Conservation (phyloP, 2,797 vertebrate genomes). For the Rhyacichthys aspro region DNA sequence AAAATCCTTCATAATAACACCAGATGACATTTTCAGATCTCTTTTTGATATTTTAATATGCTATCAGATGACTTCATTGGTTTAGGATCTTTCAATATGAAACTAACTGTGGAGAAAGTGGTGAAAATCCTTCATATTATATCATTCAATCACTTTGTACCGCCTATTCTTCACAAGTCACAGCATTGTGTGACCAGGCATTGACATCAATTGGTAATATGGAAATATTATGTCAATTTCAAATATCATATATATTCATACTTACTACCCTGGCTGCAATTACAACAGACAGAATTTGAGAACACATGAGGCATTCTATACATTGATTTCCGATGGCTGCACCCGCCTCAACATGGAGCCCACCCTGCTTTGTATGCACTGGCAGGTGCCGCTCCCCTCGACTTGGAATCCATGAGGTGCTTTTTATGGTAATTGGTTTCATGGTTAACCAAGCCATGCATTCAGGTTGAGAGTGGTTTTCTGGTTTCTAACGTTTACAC, state of each 20-base stretch:
- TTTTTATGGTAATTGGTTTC: conserved; percentile 61
- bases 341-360: conserved; percentile 10
- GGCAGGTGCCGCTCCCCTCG: conserved; percentile 18
- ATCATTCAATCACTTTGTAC: too few species aligned
- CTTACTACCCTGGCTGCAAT: conserved; percentile 14
- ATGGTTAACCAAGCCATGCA: conserved; percentile 44
- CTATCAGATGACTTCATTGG: too few species aligned
- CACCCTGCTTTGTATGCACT: conserved; percentile 41
- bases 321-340: conserved; percentile 22
- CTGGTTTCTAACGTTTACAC: conserved; percentile 20
- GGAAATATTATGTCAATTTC: not conserved
- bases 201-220: not conserved
- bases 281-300: conserved; percentile 16
- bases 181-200: not conserved
- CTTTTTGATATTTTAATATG: too few species aligned
- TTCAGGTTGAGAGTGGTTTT: conserved; percentile 26
- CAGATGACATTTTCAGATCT: too few species aligned
- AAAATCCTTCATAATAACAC: too few species aligned
- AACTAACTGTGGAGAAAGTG: too few species aligned
- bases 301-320: conserved; percentile 26
- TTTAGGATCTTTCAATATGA: too few species aligned
- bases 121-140: too few species aligned
- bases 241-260: not conserved
- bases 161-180: too few species aligned
- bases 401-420: conserved; percentile 33